Conservation (phyloP, 2,797 vertebrate genomes). For the Ctenochaetus hawaiiensis region DNA sequence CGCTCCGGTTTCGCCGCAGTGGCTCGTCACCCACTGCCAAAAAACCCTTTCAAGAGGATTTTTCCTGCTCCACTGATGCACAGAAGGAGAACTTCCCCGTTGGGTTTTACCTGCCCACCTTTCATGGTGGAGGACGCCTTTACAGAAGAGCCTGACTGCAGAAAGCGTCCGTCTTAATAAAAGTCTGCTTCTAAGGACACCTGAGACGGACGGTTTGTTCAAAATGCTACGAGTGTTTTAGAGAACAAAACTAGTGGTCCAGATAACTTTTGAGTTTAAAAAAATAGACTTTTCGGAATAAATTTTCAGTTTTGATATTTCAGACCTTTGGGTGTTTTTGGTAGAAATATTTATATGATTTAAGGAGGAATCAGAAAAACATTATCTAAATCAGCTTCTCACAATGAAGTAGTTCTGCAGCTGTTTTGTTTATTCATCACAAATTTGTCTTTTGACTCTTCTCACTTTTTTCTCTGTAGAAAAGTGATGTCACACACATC, state of each 20-base stretch:
- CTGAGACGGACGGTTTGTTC: neutral
- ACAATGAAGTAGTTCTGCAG: neutral
- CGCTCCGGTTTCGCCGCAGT: constrained; percentile 40
- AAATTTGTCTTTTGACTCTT: neutral
- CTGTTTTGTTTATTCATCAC: neutral
- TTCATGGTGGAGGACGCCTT: constrained; percentile 27
- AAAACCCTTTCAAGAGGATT: constrained; percentile 56
- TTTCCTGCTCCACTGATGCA: constrained; percentile 59
- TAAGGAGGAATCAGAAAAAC: neutral
- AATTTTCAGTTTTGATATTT: neutral
- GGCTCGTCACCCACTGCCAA: constrained; percentile 61
- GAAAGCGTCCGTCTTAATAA: constrained; percentile 3
- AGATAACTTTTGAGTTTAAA: neutral
- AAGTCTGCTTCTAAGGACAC: neutral
- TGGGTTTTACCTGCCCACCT: constrained; percentile 43
- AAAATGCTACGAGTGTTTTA: neutral
- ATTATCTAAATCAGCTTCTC: constrained; percentile 19
- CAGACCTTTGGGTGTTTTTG: neutral
- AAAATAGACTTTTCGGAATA: constrained; percentile 10
- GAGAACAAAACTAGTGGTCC: neutral
- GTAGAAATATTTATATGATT: constrained; percentile 13
- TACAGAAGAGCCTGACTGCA: constrained; percentile 20
- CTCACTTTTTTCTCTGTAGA: neutral
- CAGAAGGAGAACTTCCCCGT: constrained; percentile 39
- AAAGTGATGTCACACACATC: neutral